Percentiles rank a stretch among this genome's conserved stretches.
phyloP scores from a whole-genome alignment of 2,113 vertebrate species.

The Chamaetylas fuelleborni region DNA sequence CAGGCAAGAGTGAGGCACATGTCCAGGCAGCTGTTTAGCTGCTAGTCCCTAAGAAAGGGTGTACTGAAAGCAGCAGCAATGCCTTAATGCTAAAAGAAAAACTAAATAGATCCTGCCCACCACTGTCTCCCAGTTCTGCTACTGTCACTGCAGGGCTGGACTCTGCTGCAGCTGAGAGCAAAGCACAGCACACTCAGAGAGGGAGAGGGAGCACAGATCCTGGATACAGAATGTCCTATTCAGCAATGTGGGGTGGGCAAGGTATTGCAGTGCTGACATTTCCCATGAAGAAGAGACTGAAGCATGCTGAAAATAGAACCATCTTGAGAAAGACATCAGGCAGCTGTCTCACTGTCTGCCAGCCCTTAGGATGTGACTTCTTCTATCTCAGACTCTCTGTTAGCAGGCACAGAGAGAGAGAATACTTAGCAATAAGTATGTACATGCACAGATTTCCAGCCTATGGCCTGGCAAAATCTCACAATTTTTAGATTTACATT shows the following conservation, averaged over 20 bases:
- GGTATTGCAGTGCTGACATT: conserved; percentile 10
- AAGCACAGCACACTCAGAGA: background rate
- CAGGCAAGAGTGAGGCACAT: background rate
- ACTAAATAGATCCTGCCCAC: background rate
- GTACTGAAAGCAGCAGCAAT: background rate
- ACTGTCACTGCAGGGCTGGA: background rate
- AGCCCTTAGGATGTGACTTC: background rate
- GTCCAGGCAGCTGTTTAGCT: background rate
- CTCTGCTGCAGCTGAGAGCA: background rate
- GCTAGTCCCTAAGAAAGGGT: background rate
- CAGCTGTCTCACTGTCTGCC: background rate
- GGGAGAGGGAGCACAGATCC: background rate
- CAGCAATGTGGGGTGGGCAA: background rate
- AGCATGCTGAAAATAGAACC: conserved; percentile 29
- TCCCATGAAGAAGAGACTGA: background rate
- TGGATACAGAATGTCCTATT: background rate
- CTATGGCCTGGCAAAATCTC: background rate
- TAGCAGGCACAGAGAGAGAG: background rate
- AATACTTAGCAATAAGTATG: background rate
- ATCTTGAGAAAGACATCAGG: background rate
- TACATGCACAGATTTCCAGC: background rate
- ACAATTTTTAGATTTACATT: background rate
- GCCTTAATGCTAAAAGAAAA: background rate
- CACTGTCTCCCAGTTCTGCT: background rate
- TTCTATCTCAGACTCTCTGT: background rate